Evolutionary conservation across 2,797 vertebrate species (phyloP).

Genomic region (Mionectes olivaceus): DNA sequence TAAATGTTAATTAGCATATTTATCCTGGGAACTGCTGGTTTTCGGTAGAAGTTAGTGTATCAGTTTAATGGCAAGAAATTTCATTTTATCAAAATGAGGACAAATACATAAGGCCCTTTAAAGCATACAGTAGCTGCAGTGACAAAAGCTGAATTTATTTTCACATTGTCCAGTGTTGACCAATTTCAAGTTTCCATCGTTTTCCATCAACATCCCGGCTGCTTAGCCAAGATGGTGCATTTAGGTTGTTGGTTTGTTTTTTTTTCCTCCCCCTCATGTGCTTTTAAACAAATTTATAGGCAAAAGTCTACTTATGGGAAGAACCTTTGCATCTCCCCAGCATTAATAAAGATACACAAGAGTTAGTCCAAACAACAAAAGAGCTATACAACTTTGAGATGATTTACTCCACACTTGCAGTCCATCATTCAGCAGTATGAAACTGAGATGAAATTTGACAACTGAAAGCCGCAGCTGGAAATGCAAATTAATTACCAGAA

Average conservation of each 20-base stretch:
- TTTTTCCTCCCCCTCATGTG: background rate
- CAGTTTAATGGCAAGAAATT: conserved; percentile 70
- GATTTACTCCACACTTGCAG: conserved; percentile 37
- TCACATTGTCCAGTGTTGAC: conserved; percentile 76
- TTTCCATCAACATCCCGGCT: conserved; percentile 41
- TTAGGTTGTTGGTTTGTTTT: background rate
- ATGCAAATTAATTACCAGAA: conserved; percentile 54
- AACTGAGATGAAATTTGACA: conserved; percentile 58
- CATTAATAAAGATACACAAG: conserved; percentile 31
- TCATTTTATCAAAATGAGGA: conserved; percentile 72
- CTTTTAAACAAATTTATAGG: conserved; percentile 53
- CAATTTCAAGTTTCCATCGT: conserved; percentile 74
- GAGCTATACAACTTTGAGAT: conserved; percentile 48
- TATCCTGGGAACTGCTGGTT: conserved; percentile 73
- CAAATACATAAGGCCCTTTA: conserved; percentile 76
- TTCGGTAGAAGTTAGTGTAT: conserved; percentile 67
- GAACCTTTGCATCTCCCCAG: background rate
- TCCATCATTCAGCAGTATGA: conserved; percentile 35
- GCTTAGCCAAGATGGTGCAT: conserved; percentile 8
- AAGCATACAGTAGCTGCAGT: conserved; percentile 76
- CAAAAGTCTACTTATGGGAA: conserved; percentile 44
- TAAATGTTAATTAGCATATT: conserved; percentile 75
- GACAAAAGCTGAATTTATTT: conserved; percentile 69
- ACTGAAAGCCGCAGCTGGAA: conserved; percentile 61
- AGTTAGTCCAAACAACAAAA: conserved; percentile 38